Base-by-base conservation (phyloP, 2,113 vertebrate genomes). In the Dromas ardeola region DNA sequence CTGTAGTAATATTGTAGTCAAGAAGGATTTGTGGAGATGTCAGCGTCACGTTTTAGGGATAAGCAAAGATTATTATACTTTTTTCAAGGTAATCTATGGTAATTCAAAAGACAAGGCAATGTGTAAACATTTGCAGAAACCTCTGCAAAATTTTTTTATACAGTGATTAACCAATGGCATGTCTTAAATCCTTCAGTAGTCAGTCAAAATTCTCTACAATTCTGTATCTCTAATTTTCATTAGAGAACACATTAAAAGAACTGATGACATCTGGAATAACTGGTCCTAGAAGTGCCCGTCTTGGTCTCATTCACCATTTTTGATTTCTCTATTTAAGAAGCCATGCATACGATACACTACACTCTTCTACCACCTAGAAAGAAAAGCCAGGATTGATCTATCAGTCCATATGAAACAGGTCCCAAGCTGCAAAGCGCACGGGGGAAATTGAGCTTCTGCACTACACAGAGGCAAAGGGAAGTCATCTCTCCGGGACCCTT, bases 321-420 rank as follows among this genome's bases (percentile, higher is more conserved):
- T 30, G 55, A 27, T 58, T 6, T n/a, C 42, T 67, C 65, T 34
- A 3, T 15, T 29, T 36, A 17, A 38, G 45, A 30, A 50, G 73
- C n/a, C 4, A 0, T 3, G 15, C 10, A 8, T 7, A 11, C 27
- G 13, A 18, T 8, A 27, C 38, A 49, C 52, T 6, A 13, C 10
- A 6, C 52, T 58, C 53, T 47, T n/a, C 52, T 34, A 19, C 49
- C 34, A 52, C 15, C 40, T 27, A 15, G 27, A 65, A 70, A 82
- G 22, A 5, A 22, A 25, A 56, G 43, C 9, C 18, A 38, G 59
- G 49, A 30, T 18, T 61, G 42, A 56, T 11, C 30, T 16, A 5
- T 25, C 21, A 12, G 6, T 30, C 53, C 32, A 2, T 3, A 11
- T 0, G 6, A 50, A 59, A 65, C 1, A 0, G 47, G 56, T 36